Base-by-base conservation (phyloP, 2,797 vertebrate species). In the Cuniculus paca region DNA sequence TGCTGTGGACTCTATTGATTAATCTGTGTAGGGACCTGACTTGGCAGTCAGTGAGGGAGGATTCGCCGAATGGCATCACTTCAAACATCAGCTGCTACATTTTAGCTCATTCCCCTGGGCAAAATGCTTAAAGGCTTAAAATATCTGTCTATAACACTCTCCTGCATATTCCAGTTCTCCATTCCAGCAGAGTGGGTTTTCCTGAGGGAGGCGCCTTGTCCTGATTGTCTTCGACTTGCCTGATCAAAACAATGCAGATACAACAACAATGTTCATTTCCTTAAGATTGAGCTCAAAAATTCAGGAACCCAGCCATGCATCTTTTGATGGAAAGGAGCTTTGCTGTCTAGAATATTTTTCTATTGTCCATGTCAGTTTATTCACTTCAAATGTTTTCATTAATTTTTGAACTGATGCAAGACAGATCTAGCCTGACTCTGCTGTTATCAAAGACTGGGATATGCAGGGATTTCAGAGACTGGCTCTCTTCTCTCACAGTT, bases 121-220 rank as follows among this genome's bases (percentile, higher is more conserved):
- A 86, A 88, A 97, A 96, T 98, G 98, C 98, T 99, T 99, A 98
- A 99, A 99, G 98, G 98, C 99, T 99, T 99, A 98, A 98, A 97
- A 97, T 98, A 97, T 98, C 97, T 93, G 95, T 94, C 31, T 84
- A 1, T 96, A 95, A 96, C 88, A 88, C 92, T 97, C 95, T 95
- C 97, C 97, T 98, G 98, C 98, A 98, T 97, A 98, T 98, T 99
- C 98, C 98, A 98, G 98, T 98, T 98, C 98, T 74, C 84, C 36
- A 12, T 91, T 88, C 87, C 94, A 97, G 97, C 97, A 97, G 97
- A 98, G 58, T 94, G 90, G 42, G 84, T 4, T 50, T 95, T 97
- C 77, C 77, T 82, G 48, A 50, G 16, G n/a, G 92, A 96, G 74
- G 0, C 34, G 17, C n/a, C 90, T 85, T 39, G 31, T 26, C 97